These are phyloP conservation scores for Torymus texanus DNA, from an alignment of 2,888 invertebrate genomes.

Conservation along the genomic window DNA sequence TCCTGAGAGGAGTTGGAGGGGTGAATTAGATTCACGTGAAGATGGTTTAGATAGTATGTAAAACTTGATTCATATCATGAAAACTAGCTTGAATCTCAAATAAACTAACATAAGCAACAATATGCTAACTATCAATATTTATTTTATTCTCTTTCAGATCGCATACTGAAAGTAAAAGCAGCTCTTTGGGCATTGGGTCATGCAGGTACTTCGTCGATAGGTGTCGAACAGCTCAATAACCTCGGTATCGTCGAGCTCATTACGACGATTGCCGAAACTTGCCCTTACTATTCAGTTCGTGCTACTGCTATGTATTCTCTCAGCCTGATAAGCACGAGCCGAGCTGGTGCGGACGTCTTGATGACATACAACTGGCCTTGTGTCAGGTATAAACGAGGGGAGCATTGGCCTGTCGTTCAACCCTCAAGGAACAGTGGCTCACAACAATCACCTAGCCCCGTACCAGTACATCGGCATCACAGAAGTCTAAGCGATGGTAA, in stretches of 20 bases:
- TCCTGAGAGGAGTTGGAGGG: conserved; percentile 68
- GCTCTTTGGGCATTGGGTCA: conserved; percentile 94
- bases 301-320: conserved; percentile 93
- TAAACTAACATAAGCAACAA: too few relatives aligned
- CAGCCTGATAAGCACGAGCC: conserved; percentile 90
- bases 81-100: too few relatives aligned
- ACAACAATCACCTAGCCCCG: conserved; percentile 68
- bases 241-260: conserved; percentile 76
- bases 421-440: conserved; percentile 41
- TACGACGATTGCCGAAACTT: conserved; percentile 85
- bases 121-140: too few relatives aligned
- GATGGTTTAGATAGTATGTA: conserved; percentile 62
- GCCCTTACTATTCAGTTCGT: conserved; percentile 90
- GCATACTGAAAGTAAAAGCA: conserved; percentile 86
- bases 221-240: conserved; percentile 83
- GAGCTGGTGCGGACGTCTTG: conserved; percentile 87
- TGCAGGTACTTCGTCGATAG: conserved; percentile 85
- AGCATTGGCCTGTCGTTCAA: conserved; percentile 70
- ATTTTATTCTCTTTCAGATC: conserved; percentile 55
- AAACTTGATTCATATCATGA: too few relatives aligned
- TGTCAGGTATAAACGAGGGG: conserved; percentile 70
- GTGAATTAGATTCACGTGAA: conserved; percentile 63
- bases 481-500: conserved; percentile 73
- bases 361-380: conserved; percentile 69
- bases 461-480: conserved; percentile 65